Percentiles rank a stretch among this genome's conserved stretches.
phyloP scores from a whole-genome alignment of 2,113 vertebrate genomes.

The Paedocypris sp. region DNA sequence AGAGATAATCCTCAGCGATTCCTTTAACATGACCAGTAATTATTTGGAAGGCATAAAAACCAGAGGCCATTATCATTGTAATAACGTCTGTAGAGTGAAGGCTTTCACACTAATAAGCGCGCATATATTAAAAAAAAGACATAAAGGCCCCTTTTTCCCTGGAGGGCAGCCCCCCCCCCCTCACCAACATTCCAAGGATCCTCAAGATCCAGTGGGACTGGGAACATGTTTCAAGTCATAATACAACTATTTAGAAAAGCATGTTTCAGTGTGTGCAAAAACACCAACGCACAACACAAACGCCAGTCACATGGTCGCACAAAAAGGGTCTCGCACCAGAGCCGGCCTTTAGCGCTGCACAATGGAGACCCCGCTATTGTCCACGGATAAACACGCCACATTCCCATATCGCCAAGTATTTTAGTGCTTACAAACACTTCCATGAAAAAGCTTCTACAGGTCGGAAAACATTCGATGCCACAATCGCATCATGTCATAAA shows the following conservation, averaged over 20 bases:
- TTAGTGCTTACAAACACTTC: constrained; percentile 1
- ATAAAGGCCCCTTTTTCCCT: background rate
- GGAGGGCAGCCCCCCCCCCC: background rate
- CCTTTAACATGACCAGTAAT: constrained; percentile 15
- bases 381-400: background rate
- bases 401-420: constrained; percentile 6
- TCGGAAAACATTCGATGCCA: constrained; percentile 9
- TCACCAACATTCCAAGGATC: background rate
- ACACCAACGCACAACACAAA: background rate
- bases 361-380: constrained; percentile 13
- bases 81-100: constrained; percentile 17
- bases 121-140: background rate
- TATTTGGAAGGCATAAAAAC: constrained; percentile 19
- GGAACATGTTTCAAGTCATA: background rate
- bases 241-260: background rate
- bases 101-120: constrained; percentile 19
- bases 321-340: background rate
- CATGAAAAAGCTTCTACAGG: constrained; percentile 19
- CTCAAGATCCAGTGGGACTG: background rate
- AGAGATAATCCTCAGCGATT: constrained; percentile 18
- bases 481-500: constrained; percentile 12
- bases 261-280: background rate
- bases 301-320: background rate
- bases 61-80: constrained; percentile 21
- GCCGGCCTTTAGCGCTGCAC: background rate